These are phyloP conservation scores for Emmelina monodactyla DNA, from an alignment of 2,888 invertebrate genomes.

Conservation along the genomic window DNA sequence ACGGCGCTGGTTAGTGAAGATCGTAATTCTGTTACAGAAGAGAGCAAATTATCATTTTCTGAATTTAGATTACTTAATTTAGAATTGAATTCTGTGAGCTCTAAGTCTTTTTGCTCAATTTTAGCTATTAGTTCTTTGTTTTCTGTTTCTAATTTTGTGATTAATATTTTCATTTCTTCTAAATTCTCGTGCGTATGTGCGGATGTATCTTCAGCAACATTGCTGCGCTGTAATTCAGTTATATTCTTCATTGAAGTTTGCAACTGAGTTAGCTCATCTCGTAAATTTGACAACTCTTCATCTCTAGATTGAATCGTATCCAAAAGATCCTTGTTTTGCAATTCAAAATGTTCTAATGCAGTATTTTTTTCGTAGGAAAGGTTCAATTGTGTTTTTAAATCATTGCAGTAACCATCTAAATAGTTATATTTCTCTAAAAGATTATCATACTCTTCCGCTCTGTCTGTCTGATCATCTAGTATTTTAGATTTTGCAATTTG, in stretches of 20 bases:
- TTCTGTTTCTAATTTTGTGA: constrained; percentile 29
- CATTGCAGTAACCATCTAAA: constrained; percentile 31
- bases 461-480: constrained; percentile 21
- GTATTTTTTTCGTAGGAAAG: constrained; percentile 7
- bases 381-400: constrained; percentile 22
- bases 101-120: constrained; percentile 22
- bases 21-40: constrained; percentile 50
- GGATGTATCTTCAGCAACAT: neutral
- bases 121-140: constrained; percentile 25
- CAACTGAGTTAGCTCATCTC: neutral
- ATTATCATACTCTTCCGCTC: constrained; percentile 16
- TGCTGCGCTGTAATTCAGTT: too few species aligned
- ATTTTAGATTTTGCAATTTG: constrained; percentile 23
- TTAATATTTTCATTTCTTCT: constrained; percentile 16
- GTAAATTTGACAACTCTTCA: constrained; percentile 10
- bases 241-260: neutral
- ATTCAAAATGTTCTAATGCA: constrained; percentile 2
- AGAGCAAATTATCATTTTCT: constrained; percentile 51
- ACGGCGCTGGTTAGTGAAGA: constrained; percentile 60
- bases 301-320: constrained; percentile 9
- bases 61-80: constrained; percentile 42
- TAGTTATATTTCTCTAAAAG: constrained; percentile 24
- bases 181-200: neutral
- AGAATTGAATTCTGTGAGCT: constrained; percentile 33
- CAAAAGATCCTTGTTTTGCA: constrained; percentile 4